Percentiles rank a stretch among this genome's conserved stretches.
Conservation (phyloP, 1,140 invertebrate genomes). For the Bilobella aurantiaca region DNA sequence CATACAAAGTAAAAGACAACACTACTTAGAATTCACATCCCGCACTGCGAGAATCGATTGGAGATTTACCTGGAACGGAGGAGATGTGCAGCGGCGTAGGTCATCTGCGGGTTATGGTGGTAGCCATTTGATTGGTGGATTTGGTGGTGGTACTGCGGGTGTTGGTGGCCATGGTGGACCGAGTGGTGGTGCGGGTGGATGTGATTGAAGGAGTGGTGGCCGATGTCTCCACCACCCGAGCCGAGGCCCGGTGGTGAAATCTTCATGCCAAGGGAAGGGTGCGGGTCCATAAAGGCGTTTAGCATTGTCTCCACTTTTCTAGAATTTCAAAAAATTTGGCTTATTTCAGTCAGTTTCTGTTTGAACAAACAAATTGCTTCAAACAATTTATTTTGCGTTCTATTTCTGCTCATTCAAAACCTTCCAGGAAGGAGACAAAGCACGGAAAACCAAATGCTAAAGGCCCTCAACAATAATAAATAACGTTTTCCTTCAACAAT, state of each 20-base stretch:
- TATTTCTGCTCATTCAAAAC: no score
- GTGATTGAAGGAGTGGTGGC: slow-evolving; percentile 34
- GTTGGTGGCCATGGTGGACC: slow-evolving; percentile 30
- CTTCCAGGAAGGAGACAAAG: no score
- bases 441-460: no score
- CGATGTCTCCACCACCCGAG: slow-evolving; percentile 21
- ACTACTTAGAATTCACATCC: no score
- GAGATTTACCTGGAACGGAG: slow-evolving; percentile 34
- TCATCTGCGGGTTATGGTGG: slow-evolving; percentile 35
- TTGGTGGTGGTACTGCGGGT: slow-evolving; percentile 32
- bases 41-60: no score
- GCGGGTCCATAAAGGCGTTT: slow-evolving; percentile 35
- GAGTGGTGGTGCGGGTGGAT: slow-evolving; percentile 34
- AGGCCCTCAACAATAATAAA: no score
- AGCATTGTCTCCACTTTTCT: slow-evolving; percentile 27
- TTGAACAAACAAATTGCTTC: no score
- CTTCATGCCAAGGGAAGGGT: slow-evolving; percentile 29
- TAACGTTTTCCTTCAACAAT: no score
- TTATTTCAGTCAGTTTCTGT: no score
- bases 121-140: slow-evolving; percentile 34
- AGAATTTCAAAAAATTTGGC: background rate
- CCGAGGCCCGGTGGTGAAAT: slow-evolving; percentile 30
- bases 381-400: no score
- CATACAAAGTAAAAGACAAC: no score
- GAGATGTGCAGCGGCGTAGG: slow-evolving; percentile 35